These are phyloP conservation scores for Aotus griseimembra DNA, from an alignment of 2,797 vertebrate genomes.

Conservation along the genomic window DNA sequence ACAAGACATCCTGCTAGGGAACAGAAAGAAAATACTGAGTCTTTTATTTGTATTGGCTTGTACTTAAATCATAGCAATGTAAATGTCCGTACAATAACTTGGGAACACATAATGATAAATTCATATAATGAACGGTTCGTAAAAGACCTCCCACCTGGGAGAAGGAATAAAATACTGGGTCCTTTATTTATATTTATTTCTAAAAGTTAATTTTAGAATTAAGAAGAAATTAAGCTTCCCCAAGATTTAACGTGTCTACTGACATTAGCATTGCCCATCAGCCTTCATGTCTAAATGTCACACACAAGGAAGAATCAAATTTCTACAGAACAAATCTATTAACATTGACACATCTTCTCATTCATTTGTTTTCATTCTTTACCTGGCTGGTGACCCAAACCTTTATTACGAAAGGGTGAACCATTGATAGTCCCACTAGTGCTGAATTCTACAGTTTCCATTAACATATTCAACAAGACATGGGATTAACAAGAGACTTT, in stretches of 20 bases:
- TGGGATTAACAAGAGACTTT: background rate
- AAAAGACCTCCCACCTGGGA: background rate
- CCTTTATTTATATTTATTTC: conserved; percentile 33
- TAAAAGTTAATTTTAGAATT: background rate
- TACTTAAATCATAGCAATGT: background rate
- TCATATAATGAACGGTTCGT: background rate
- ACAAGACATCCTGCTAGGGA: background rate
- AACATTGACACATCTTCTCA: background rate
- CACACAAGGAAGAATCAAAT: background rate
- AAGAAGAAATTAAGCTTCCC: background rate
- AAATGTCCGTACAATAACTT: background rate
- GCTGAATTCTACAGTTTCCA: background rate
- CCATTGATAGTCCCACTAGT: background rate
- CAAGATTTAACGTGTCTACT: background rate
- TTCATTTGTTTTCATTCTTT: conserved; percentile 25
- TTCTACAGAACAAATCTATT: conserved; percentile 2
- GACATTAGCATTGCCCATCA: background rate
- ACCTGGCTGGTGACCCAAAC: background rate
- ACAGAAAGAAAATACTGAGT: background rate
- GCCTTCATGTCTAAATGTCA: background rate
- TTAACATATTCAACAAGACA: background rate
- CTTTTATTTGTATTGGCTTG: background rate
- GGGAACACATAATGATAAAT: background rate
- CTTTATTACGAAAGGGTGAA: background rate
- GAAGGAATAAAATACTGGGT: background rate